Evolutionary conservation across 2,797 vertebrate species (phyloP).

Genomic region (Poeciliopsis turneri): DNA sequence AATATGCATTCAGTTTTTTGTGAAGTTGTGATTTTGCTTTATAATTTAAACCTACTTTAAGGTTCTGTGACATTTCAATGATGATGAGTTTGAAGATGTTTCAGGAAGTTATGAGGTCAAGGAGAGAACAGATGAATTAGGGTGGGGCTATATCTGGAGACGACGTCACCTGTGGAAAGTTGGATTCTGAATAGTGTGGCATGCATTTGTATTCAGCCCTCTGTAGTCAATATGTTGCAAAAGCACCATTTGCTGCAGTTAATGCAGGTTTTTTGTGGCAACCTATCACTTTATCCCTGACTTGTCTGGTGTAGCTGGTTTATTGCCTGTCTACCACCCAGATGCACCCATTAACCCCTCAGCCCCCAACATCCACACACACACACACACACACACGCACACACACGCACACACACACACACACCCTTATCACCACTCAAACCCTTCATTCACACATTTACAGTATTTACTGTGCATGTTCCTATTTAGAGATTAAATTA

Average conservation of each 20-base stretch:
- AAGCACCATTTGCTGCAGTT: neutral
- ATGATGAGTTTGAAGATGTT: conserved; percentile 11
- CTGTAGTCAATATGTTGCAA: no score
- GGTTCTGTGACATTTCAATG: conserved; percentile 6
- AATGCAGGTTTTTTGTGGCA: neutral
- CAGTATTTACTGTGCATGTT: neutral
- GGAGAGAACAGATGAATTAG: neutral
- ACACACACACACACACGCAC: no score
- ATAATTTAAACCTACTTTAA: conserved; percentile 4
- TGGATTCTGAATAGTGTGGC: conserved; percentile 7
- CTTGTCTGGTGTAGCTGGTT: neutral
- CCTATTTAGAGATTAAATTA: neutral
- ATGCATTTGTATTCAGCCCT: neutral
- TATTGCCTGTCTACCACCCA: neutral
- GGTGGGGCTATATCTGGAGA: neutral
- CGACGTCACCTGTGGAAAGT: conserved; percentile 7
- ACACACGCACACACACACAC: no score
- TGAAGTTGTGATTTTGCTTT: neutral
- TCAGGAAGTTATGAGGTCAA: conserved; percentile 37
- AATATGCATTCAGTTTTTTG: neutral
- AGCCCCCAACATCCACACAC: no score
- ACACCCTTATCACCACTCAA: no score
- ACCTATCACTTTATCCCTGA: neutral
- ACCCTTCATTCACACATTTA: no score
- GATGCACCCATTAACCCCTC: no score